Conservation (phyloP, 2,797 vertebrate species). For the Syngnathus acus region DNA sequence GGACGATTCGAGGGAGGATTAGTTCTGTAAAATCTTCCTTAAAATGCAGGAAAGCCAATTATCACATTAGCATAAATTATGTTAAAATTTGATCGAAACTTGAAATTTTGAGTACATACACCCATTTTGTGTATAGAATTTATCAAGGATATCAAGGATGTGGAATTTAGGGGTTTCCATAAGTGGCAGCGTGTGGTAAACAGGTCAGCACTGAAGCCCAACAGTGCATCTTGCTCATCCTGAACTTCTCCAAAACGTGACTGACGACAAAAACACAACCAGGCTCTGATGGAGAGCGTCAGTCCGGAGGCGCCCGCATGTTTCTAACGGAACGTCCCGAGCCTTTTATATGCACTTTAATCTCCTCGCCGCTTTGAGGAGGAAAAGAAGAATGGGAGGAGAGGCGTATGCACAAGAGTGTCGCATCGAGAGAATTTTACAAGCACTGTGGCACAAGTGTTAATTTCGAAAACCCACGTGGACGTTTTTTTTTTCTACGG, state of each 20-base stretch:
- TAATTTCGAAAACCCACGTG: constrained; percentile 59
- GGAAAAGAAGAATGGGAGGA: constrained; percentile 48
- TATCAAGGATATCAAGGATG: neutral
- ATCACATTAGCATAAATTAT: too few relatives aligned
- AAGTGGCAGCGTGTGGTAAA: neutral
- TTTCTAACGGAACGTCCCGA: constrained; percentile 56
- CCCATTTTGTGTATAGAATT: too few relatives aligned
- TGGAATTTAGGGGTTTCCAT: neutral
- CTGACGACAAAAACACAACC: constrained; percentile 22
- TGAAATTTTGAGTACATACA: too few relatives aligned
- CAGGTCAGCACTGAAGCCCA: constrained; percentile 19
- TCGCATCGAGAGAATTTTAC: constrained; percentile 60
- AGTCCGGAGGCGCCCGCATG: constrained; percentile 65
- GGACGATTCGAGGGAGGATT: too few relatives aligned
- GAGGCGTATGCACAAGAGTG: constrained; percentile 71
- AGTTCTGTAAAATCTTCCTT: too few relatives aligned
- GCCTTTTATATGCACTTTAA: constrained; percentile 73
- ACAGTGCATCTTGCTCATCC: constrained; percentile 40
- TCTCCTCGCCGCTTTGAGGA: constrained; percentile 54
- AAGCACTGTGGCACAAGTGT: constrained; percentile 69
- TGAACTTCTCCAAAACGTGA: constrained; percentile 29
- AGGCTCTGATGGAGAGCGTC: constrained; percentile 32
- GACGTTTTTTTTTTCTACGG: constrained; percentile 48
- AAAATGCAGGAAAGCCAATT: too few relatives aligned
- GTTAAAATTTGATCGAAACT: too few relatives aligned